Conservation (phyloP, 2,797 vertebrate genomes). For the Buceros bicornis region DNA sequence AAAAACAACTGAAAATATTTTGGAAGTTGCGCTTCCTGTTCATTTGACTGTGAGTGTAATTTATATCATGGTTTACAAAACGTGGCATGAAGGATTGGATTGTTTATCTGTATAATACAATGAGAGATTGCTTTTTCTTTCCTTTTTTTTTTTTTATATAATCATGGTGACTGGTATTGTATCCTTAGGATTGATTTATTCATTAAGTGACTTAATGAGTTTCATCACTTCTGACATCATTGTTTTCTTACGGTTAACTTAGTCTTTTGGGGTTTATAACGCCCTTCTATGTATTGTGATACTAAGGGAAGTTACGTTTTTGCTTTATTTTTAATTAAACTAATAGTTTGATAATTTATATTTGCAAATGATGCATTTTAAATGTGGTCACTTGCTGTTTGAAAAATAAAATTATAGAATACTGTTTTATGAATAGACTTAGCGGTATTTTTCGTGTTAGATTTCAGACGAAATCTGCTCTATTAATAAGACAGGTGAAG, state of each 20-base stretch:
- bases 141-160: slow-evolving; percentile 34
- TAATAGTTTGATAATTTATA: slow-evolving; percentile 82
- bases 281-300: slow-evolving; percentile 80
- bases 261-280: slow-evolving; percentile 76
- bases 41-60: slow-evolving; percentile 74
- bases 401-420: slow-evolving; percentile 82
- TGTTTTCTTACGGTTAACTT: slow-evolving; percentile 77
- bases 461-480: slow-evolving; percentile 8
- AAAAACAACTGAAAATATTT: slow-evolving; percentile 57
- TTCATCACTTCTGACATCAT: slow-evolving; percentile 69
- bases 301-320: slow-evolving; percentile 77
- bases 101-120: slow-evolving; percentile 73
- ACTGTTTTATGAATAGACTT: slow-evolving; percentile 80
- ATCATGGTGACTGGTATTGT: slow-evolving; percentile 63
- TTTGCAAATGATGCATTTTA: slow-evolving; percentile 83
- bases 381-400: slow-evolving; percentile 83
- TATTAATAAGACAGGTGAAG: slow-evolving; percentile 30
- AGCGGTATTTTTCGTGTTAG: slow-evolving; percentile 77
- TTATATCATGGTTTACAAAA: slow-evolving; percentile 75
- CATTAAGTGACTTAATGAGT: slow-evolving; percentile 74
- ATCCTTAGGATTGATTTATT: slow-evolving; percentile 72
- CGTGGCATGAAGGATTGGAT: slow-evolving; percentile 75
- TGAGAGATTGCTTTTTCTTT: slow-evolving; percentile 46
- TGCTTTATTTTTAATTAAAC: slow-evolving; percentile 82
- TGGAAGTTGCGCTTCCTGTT: slow-evolving; percentile 60